Conservation (phyloP, 1,140 invertebrate species). For the Phymastichus coffea region DNA sequence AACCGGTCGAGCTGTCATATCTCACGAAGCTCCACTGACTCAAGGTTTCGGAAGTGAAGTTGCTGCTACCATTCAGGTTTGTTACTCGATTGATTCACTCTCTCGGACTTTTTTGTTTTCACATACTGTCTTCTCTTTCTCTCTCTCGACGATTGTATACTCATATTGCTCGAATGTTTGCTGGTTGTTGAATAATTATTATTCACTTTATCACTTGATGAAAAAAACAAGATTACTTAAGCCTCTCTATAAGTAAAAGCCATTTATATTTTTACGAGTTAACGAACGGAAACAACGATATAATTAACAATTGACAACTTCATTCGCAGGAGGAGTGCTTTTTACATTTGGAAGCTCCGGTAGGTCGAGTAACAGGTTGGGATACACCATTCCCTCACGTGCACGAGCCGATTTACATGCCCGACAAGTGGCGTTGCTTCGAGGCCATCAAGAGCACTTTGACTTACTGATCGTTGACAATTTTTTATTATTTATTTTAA, state of each 20-base stretch:
- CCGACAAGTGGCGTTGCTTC: slow-evolving; percentile 90
- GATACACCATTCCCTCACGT: slow-evolving; percentile 97
- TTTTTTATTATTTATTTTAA: no score
- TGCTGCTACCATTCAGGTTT: slow-evolving; percentile 85
- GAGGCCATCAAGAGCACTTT: slow-evolving; percentile 77
- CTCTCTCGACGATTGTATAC: no score
- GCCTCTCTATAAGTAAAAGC: no score
- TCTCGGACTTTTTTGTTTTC: neutral
- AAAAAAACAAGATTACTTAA: no score
- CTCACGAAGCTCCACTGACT: slow-evolving; percentile 96
- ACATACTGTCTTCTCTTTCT: no score
- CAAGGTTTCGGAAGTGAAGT: slow-evolving; percentile 96
- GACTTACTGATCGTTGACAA: slow-evolving; percentile 71
- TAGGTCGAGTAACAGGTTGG: slow-evolving; percentile 90
- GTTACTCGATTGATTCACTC: slow-evolving; percentile 38
- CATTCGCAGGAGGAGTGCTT: slow-evolving; percentile 91
- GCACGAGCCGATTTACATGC: slow-evolving; percentile 94
- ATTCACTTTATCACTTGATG: no score
- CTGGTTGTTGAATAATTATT: no score
- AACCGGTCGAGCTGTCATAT: slow-evolving; percentile 86
- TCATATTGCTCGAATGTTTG: no score
- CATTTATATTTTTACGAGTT: no score
- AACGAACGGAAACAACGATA: no score
- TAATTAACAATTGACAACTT: no score
- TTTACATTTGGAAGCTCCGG: slow-evolving; percentile 89